Conservation (phyloP, 2,797 vertebrate genomes). For the Lindbergichthys nudifrons region DNA sequence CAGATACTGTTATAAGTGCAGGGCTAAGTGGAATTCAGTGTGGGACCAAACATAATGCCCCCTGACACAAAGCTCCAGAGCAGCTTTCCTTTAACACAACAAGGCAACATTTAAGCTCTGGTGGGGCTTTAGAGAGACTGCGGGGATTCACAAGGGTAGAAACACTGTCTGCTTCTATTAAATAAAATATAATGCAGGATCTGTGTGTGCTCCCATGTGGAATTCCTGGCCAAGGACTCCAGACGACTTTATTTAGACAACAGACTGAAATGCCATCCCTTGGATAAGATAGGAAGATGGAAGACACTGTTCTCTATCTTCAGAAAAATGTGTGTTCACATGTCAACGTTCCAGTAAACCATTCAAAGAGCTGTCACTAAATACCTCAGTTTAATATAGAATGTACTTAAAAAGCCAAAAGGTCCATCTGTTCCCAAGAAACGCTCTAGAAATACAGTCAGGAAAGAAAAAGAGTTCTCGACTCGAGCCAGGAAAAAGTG, state of each 20-base stretch:
- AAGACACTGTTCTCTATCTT: constrained; percentile 15
- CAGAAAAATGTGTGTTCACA: background rate
- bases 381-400: background rate
- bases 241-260: constrained; percentile 43
- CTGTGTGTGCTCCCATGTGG: constrained; percentile 23
- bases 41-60: constrained; percentile 34
- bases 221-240: constrained; percentile 29
- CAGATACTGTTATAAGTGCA: constrained; percentile 9
- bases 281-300: constrained; percentile 38
- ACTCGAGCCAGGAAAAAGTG: constrained; percentile 49
- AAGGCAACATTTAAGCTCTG: constrained; percentile 44
- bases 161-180: constrained; percentile 44
- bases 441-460: constrained; percentile 37
- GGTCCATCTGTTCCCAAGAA: constrained; percentile 46
- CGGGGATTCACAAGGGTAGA: constrained; percentile 33
- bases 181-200: constrained; percentile 52
- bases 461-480: constrained; percentile 8
- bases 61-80: constrained; percentile 32
- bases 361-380: constrained; percentile 15
- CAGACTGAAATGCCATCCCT: constrained; percentile 39
- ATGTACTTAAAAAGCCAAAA: constrained; percentile 37
- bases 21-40: constrained; percentile 25
- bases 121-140: constrained; percentile 35
- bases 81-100: constrained; percentile 50
- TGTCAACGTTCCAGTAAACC: constrained; percentile 16